These are phyloP conservation scores for Drosophila bunnanda DNA, from an alignment of 2,888 invertebrate genomes.

Conservation along the genomic window DNA sequence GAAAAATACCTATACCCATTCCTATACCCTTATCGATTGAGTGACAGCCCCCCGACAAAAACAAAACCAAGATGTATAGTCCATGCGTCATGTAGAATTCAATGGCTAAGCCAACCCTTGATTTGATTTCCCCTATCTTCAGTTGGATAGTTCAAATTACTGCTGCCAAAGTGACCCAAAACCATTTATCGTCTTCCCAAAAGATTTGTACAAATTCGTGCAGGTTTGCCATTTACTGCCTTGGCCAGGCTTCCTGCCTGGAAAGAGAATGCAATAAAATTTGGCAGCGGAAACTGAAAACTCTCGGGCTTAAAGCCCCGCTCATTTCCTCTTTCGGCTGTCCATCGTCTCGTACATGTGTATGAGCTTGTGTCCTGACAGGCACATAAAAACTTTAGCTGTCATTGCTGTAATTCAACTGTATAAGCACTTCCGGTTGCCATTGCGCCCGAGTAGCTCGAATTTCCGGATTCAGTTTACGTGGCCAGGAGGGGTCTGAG, in stretches of 20 bases:
- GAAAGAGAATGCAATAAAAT: constrained; percentile 49
- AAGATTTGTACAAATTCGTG: constrained; percentile 29
- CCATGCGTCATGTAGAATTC: constrained; percentile 29
- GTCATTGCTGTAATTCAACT: constrained; percentile 56
- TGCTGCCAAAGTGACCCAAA: constrained; percentile 9
- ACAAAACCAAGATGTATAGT: constrained; percentile 29
- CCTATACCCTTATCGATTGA: constrained; percentile 26
- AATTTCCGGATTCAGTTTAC: constrained; percentile 65
- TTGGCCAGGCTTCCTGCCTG: constrained; percentile 49
- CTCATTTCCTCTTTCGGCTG: constrained; percentile 31
- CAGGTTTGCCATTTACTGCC: constrained; percentile 59
- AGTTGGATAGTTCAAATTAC: constrained; percentile 28
- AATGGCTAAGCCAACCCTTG: constrained; percentile 23
- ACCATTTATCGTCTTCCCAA: constrained; percentile 14
- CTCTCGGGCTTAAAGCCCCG: constrained; percentile 30
- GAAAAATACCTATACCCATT: neutral
- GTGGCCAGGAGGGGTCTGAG: constrained; percentile 12
- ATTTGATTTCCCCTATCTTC: constrained; percentile 39
- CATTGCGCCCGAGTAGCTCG: constrained; percentile 51
- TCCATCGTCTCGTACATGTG: constrained; percentile 12
- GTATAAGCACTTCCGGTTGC: constrained; percentile 72
- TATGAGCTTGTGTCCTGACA: constrained; percentile 3
- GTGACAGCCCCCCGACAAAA: constrained; percentile 6
- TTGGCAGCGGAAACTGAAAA: constrained; percentile 41
- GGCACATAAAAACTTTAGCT: constrained; percentile 63